A percentile compares a stretch with the other conserved stretches of the same genome.
Evolutionary conservation across 2,888 invertebrate species (phyloP).

Genomic region (Tachystola acroxantha): DNA sequence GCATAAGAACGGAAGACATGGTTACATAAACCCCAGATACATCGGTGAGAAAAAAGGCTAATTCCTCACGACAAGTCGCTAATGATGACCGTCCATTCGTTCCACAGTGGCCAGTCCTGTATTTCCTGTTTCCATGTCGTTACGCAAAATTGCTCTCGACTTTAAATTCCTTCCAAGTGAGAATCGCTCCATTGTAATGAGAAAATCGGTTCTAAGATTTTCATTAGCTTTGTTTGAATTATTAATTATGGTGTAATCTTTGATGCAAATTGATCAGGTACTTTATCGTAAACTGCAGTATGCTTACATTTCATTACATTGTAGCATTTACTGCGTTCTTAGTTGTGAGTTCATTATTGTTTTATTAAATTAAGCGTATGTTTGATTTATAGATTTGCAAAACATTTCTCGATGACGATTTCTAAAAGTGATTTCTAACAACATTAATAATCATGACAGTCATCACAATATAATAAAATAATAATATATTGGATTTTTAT

Average conservation of each 20-base stretch:
- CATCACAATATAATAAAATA: neutral
- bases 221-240: conserved; percentile 48
- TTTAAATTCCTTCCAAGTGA: conserved; percentile 44
- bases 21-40: conserved; percentile 25
- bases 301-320: too few relatives aligned
- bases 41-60: conserved; percentile 36
- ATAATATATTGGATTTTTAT: conserved; percentile 2
- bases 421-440: neutral
- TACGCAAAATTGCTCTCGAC: conserved; percentile 53
- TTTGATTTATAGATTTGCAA: too few relatives aligned
- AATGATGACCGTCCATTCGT: conserved; percentile 41
- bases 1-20: conserved; percentile 3
- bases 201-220: conserved; percentile 52
- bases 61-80: conserved; percentile 37
- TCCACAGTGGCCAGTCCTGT: conserved; percentile 53
- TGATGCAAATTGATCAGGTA: too few relatives aligned
- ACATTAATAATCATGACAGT: neutral
- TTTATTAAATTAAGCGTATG: too few relatives aligned
- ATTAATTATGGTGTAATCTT: conserved; percentile 14
- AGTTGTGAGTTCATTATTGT: too few relatives aligned
- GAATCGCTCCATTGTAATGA: conserved; percentile 47
- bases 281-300: too few relatives aligned
- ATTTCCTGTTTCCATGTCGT: conserved; percentile 62
- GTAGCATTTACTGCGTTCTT: too few relatives aligned
- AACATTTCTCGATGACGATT: too few relatives aligned